Base-by-base conservation (phyloP, 2,888 invertebrate genomes). In the Dolichomitus sp. region DNA sequence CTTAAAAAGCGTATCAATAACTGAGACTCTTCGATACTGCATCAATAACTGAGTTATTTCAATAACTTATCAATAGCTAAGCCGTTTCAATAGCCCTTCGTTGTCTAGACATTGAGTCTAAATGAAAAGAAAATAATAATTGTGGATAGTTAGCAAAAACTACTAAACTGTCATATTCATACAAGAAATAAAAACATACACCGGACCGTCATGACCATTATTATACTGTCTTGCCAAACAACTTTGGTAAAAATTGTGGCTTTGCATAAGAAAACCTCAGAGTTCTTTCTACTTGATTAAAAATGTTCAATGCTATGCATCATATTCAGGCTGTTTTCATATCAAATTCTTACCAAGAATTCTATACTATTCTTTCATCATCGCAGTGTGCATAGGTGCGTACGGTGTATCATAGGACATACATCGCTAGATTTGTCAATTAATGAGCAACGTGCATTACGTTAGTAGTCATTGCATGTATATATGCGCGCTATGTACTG, bases 191-290 rank as follows among this genome's bases (percentile, higher is more conserved):
- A n/a, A n/a, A n/a, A n/a, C n/a, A n/a, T n/a, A n/a, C n/a, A 65
- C 57, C 52, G 57, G 63, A 81, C 74, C 78, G 81, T 81, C 78
- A 81, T 74, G 23, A 23, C 23, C 2, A 23, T 23, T 23, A 23
- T 23, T 23, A 23, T 23, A 23, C 2, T 23, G 2, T 23, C 23
- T 23, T 23, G 2, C 23, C 23, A 23, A 23, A 23, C 2, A 2
- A 23, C 23, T 1, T 23, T 23, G 23, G 23, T 23, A 23, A 23
- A 23, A 23, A 45, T 45, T 45, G 14, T 12, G 45, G 4, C 45
- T 4, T 45, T 45, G 12, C 45, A 45, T 14, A 45, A 45, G 45
- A 45, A 45, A 45, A 45, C 4, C 45, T 14, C 45, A 14, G 23
- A 23, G 23, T 23, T 23, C 23, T 23, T 23, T 23, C 23, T 23